A percentile compares a stretch with the other conserved stretches of the same genome.
These are phyloP conservation scores for Paramormyrops hopkinsi DNA, from an alignment of 2,797 vertebrate species.

Conservation along the genomic window DNA sequence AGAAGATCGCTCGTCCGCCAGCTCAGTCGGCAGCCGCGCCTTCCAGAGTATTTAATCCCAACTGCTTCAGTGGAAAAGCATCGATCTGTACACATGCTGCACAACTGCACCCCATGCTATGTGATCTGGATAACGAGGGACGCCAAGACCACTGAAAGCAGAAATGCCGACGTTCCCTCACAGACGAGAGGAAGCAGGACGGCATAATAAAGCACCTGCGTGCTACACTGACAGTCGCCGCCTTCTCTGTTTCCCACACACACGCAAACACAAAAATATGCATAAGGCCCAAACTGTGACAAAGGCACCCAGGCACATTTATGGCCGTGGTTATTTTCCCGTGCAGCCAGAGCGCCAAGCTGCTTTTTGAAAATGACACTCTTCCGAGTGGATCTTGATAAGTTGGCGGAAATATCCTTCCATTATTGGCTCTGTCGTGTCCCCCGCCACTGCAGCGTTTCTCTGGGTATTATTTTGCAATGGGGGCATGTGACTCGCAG, in stretches of 20 bases:
- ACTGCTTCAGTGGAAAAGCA: not conserved
- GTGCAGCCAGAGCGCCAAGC: not conserved
- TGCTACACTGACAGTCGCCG: not conserved
- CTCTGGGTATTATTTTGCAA: not conserved
- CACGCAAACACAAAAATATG: not conserved
- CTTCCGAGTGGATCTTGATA: not conserved
- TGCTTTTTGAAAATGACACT: not conserved
- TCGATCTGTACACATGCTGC: not conserved
- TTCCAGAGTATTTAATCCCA: not conserved
- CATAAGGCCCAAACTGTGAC: not conserved
- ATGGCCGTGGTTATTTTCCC: not conserved
- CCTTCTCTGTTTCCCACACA: not conserved
- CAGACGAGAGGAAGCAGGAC: not conserved
- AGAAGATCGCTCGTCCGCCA: not conserved
- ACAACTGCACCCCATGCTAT: not conserved
- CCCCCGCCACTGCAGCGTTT: not conserved
- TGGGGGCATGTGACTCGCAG: not conserved
- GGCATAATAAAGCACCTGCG: not conserved
- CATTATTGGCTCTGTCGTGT: not conserved
- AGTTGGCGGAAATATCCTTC: not conserved
- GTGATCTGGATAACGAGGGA: not conserved
- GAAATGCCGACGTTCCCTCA: not conserved
- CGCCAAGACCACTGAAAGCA: not conserved
- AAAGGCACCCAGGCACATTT: not conserved
- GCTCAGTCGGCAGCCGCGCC: not conserved